Conservation (phyloP, 2,888 invertebrate genomes). For the Hydraecia micacea region DNA sequence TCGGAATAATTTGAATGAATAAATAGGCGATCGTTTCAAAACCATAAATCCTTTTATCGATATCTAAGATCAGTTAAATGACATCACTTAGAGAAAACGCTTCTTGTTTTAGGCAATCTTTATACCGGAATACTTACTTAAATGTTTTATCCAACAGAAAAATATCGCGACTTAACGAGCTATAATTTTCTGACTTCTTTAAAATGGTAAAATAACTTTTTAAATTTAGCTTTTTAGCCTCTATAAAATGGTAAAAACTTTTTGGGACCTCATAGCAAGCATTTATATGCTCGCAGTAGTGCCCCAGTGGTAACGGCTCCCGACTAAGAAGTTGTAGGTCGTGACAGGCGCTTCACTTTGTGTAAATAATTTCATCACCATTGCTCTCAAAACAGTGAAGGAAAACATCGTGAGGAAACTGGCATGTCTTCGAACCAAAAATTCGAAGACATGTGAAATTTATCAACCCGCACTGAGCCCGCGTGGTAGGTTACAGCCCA, state of each 20-base stretch:
- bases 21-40: conserved; percentile 44
- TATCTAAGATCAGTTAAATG: conserved; percentile 61
- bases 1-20: conserved; percentile 57
- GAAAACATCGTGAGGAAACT: not conserved
- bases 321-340: not conserved
- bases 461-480: not conserved
- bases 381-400: not conserved
- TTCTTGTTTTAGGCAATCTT: conserved; percentile 52
- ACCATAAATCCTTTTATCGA: conserved; percentile 65
- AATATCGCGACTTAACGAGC: not conserved
- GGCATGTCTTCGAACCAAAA: not conserved
- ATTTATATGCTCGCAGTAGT: not conserved
- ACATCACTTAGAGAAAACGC: conserved; percentile 65
- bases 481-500: not conserved
- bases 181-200: not conserved
- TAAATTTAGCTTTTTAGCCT: not conserved
- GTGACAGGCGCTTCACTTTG: not conserved
- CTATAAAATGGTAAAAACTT: not conserved
- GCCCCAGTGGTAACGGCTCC: not conserved
- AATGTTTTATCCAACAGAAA: not conserved
- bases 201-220: not conserved
- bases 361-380: not conserved
- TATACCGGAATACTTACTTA: conserved; percentile 18
- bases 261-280: not conserved
- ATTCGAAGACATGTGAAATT: not conserved